Evolutionary conservation across 2,888 invertebrate genomes (phyloP).

Genomic region (Acleris holmiana): DNA sequence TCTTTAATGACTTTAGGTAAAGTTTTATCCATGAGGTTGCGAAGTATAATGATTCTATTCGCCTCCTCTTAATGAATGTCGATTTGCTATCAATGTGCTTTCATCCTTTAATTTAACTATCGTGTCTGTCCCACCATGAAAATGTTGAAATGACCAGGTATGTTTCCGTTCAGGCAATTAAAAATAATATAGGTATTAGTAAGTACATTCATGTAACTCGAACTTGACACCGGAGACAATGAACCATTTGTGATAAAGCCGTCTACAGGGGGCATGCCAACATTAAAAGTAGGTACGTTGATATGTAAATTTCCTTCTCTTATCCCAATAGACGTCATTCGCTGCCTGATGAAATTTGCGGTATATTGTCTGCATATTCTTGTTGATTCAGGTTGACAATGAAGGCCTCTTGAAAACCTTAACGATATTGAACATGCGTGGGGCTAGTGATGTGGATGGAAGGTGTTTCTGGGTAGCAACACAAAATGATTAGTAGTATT

Average conservation of each 20-base stretch:
- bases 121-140: no score
- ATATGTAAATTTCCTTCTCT: slow-evolving; percentile 34
- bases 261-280: slow-evolving; percentile 28
- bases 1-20: no score
- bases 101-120: no score
- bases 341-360: slow-evolving; percentile 50
- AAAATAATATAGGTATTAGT: no score
- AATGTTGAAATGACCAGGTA: no score
- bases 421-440: slow-evolving; percentile 1
- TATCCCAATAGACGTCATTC: slow-evolving; percentile 38
- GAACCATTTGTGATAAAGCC: slow-evolving; percentile 27
- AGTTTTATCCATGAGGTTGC: no score
- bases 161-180: no score
- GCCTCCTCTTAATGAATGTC: no score
- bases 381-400: slow-evolving; percentile 32
- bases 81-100: no score
- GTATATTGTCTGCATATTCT: slow-evolving; percentile 49
- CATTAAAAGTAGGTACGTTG: slow-evolving; percentile 15
- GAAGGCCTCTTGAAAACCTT: slow-evolving; percentile 4
- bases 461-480: no score
- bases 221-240: slow-evolving; percentile 19
- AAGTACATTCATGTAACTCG: background rate
- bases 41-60: no score
- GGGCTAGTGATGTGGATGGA: background rate
- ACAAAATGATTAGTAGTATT: no score